Evolutionary conservation across 2,113 vertebrate genomes (phyloP), one percentile per base, ranked within the genome.

Genomic region (Onychostoma macrolepis): DNA sequence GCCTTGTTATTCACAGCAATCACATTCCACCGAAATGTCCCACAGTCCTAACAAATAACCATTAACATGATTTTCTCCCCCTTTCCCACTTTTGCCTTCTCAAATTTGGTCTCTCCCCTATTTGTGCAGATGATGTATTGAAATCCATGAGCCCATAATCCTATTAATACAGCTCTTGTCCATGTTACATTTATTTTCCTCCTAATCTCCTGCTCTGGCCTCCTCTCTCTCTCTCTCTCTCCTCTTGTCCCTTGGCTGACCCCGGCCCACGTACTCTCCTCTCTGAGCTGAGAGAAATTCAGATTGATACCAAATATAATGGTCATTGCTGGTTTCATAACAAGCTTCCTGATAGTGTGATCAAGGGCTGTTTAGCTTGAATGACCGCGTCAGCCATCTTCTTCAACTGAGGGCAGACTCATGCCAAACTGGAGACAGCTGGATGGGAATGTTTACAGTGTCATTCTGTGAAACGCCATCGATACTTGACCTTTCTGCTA

Each of bases 151-250:
- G 95, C 95, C 94, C 93, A 91, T 97, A 97, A 97, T 98, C 95
- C 95, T 96, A 96, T 97, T 97, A 96, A 95, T 96, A 94, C 92
- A 95, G 94, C 95, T 93, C 94, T 96, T 96, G 95, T 96, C 94
- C 94, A 83, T 96, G 95, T 95, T 95, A 94, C 95, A 97, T 96
- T 94, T 95, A 96, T 97, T 97, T 96, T 92, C 93, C 90, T 94
- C 92, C 90, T 96, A 97, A 96, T 97, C 93, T 96, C 91, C 95
- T 90, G 94, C 91, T 80, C 92, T 84, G 87, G 91, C 89, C 90
- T 91, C 91, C 90, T 92, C 87, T 90, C 92, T 94, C 67, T 19
- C 69, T 72, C 28, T 71, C 17, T 72, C 69, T 78, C 89, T 94
- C 87, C 89, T 88, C 90, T 92, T 96, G 95, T 96, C 96, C 97